Evolutionary conservation across 1,140 invertebrate species (phyloP).

Genomic region (Triops cancriformis): DNA sequence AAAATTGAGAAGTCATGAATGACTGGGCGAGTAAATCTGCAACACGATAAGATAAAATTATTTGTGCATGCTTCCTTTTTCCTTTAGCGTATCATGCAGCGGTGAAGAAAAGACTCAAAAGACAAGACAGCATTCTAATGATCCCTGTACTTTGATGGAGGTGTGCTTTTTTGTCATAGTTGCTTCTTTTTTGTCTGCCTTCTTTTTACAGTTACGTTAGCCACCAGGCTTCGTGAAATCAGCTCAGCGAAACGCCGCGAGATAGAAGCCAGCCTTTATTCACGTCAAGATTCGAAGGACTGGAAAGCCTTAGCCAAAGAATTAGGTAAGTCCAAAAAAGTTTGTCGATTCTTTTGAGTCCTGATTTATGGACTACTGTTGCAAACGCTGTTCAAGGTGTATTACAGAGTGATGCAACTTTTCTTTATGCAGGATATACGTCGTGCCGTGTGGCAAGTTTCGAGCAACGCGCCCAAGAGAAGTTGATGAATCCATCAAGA

Average conservation of each 20-base stretch:
- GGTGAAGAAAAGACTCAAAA: background rate
- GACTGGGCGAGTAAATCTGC: conserved; percentile 12
- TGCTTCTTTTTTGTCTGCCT: conserved; percentile 7
- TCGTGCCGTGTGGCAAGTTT: conserved; percentile 25
- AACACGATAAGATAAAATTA: conserved; percentile 11
- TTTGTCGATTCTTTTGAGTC: background rate
- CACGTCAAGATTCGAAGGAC: conserved; percentile 24
- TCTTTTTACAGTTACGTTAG: conserved; percentile 22
- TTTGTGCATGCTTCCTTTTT: background rate
- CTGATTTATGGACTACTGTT: conserved; percentile 4
- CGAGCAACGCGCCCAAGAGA: conserved; percentile 27
- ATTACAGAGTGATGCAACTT: background rate
- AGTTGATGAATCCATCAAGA: conserved; percentile 24
- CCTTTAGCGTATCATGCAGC: conserved; percentile 13
- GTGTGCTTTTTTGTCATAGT: conserved; percentile 12
- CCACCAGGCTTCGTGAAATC: conserved; percentile 28
- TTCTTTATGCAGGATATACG: conserved; percentile 25
- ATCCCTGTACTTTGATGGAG: background rate
- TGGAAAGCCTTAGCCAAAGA: conserved; percentile 28
- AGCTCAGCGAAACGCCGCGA: conserved; percentile 24
- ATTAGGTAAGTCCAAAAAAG: conserved; percentile 26
- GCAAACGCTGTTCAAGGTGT: conserved; percentile 1
- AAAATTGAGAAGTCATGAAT: conserved; percentile 14
- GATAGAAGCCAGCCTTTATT: conserved; percentile 27
- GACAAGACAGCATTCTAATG: background rate